These are phyloP conservation scores for Apostichopus californicus DNA, from an alignment of 35 echinoderm and acorn worm genomes.

Conservation along the genomic window DNA sequence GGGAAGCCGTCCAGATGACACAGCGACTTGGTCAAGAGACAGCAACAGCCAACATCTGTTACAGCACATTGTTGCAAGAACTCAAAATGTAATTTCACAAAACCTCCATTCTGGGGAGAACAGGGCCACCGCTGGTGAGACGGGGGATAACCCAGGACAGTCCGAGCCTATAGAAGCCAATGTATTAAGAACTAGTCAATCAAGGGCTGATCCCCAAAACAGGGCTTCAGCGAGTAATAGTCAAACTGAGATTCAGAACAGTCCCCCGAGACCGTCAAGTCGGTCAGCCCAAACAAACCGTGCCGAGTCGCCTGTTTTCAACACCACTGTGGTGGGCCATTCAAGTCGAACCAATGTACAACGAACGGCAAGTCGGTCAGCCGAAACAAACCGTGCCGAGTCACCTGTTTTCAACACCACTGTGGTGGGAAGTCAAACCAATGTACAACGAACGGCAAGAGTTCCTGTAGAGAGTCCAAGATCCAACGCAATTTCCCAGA, in stretches of 20 bases:
- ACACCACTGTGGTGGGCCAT: not conserved
- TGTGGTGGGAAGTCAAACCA: not conserved
- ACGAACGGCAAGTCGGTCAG: not conserved
- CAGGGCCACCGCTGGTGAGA: no score
- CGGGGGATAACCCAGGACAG: no score
- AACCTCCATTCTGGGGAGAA: no score
- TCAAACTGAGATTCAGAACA: not conserved
- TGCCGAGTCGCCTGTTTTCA: not conserved
- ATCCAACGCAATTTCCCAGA: not conserved
- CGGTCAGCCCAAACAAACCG: not conserved
- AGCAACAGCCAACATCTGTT: no score
- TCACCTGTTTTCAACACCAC: not conserved
- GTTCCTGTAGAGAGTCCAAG: not conserved
- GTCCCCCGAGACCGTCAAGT: not conserved
- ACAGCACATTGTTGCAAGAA: no score
- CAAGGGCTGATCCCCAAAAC: not conserved
- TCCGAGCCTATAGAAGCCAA: no score
- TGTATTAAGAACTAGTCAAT: not conserved
- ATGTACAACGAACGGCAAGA: not conserved
- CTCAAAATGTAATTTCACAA: no score
- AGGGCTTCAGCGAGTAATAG: not conserved
- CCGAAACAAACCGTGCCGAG: no score
- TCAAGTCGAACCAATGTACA: not conserved
- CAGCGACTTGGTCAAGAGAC: no score
- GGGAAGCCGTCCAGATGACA: no score